Base-by-base conservation (phyloP, 2,888 invertebrate genomes). In the Chloroclystis v-ata region DNA sequence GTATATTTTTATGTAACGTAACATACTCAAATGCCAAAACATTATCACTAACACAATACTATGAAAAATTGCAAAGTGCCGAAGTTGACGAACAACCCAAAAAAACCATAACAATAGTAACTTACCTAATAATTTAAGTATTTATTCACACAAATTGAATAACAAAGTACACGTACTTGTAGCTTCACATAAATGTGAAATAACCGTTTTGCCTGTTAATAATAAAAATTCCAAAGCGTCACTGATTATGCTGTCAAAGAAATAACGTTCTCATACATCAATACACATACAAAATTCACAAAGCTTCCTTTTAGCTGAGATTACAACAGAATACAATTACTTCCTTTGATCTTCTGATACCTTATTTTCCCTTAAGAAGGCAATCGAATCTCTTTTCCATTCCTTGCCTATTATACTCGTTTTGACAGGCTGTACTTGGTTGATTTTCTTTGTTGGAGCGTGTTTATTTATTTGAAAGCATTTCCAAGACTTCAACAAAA, bases 321-420 rank as follows among this genome's bases (percentile, higher is more conserved):
- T 59, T 59, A 59, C 56, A 59, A 52, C 52, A 44, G 50, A 56
- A 58, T 46, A 54, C 56, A 56, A 60, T 56, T 55, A 56, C 55
- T 54, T 49, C 45, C 52, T 54, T 60, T 58, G 55, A 56, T 59
- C 59, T 56, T 40, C 33, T 48, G 53, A 55, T 54, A 56, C 52
- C 46, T 20, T 59, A 60, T 54, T 58, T 56, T 49, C 49, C 49
- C 50, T 45, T 51, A 60, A 54, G 56, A 56, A 59, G 58, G 57
- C 52, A 60, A 60, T 58, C 49, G 53, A 60, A 58, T 60, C 56
- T 58, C 46, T 52, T 55, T 55, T 55, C 43, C 56, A 53, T 55
- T 53, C 52, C 45, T 49, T 54, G 44, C 55, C 48, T 55, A 52
- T 57, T 56, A 58, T 56, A 47, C 47, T 48, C 47, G 43, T 52